Evolutionary conservation across 2,888 invertebrate genomes (phyloP), one percentile per base, ranked within the genome.

Genomic region (Eupithecia exiguata): DNA sequence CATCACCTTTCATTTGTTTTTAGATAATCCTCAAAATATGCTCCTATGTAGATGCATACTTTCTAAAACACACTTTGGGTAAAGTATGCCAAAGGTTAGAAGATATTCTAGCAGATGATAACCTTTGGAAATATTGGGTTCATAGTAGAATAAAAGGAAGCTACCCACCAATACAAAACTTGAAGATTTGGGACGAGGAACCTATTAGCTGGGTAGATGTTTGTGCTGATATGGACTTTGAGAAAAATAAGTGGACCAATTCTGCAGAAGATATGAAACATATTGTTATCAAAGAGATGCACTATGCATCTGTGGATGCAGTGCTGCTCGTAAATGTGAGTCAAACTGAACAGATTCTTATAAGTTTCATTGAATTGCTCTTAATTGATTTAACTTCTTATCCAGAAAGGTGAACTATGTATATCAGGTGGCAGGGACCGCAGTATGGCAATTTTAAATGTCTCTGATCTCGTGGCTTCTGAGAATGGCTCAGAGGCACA

Each of bases 11-110:
- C n/a, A 65, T 36, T 73, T 71, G 77, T 69, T 94, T 94, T 71
- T 90, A 95, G 95, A 94, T 96, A 80, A 93, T 96, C 79, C 89
- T 96, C 77, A 95, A 96, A 85, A 95, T 96, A 85, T 96, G 95
- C 82, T 95, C 95, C 43, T 95, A 93, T 82, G 80, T 96, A 83
- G 95, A 96, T 86, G 95, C 95, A 76, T 89, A 93, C 79, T 95
- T 95, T 80, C 86, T 96, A 77, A 94, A 94, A 82, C 88, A 94
- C 68, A 92, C 93, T 30, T 84, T 96, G 71, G 92, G 95, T 72
- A 90, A 92, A 83, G 95, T 95, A 9, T 96, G 96, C 85, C 94
- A 91, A 82, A 89, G 95, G 79, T 95, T 96, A 83, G 88, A 95
- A 79, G 88, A 92, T 74, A 95, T 96, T 81, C 87, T 96, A 80